Percentiles rank a stretch among this genome's conserved stretches.
Evolutionary conservation across 1,140 invertebrate genomes (phyloP).

Genomic region (Sesamia nonagrioides): DNA sequence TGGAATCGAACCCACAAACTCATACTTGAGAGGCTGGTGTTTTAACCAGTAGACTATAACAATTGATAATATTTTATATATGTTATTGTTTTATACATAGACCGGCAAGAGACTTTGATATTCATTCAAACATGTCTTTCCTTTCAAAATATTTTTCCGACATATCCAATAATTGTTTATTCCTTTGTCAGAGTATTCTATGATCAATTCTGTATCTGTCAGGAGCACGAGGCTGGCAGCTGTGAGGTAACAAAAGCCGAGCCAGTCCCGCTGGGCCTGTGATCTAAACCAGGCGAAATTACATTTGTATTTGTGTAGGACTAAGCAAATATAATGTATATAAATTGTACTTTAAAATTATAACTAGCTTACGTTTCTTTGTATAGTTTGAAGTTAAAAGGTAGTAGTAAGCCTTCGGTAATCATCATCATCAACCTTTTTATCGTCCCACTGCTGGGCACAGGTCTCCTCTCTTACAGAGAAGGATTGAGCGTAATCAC

Average conservation of each 20-base stretch:
- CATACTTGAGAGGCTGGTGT: too few species aligned
- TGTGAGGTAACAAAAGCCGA: slow-evolving; percentile 26
- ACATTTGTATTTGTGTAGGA: neutral
- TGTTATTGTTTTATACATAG: too few species aligned
- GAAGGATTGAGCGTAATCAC: too few species aligned
- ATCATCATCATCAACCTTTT: too few species aligned
- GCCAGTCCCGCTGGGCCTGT: neutral
- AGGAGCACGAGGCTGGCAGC: neutral
- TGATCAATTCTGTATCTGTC: neutral
- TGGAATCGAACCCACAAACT: too few species aligned
- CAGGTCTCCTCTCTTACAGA: too few species aligned
- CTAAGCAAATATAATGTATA: neutral
- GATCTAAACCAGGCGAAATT: neutral
- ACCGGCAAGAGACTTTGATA: too few species aligned
- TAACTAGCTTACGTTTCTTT: neutral
- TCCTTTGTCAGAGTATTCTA: neutral
- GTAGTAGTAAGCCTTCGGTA: neutral
- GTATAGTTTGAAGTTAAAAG: neutral
- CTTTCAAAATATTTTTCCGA: too few species aligned
- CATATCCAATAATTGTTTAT: slow-evolving; percentile 2
- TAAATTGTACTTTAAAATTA: neutral
- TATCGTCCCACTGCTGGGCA: too few species aligned
- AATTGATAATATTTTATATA: too few species aligned
- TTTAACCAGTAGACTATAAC: too few species aligned
- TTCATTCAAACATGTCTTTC: too few species aligned